Evolutionary conservation across 2,888 invertebrate genomes (phyloP), one percentile per base, ranked within the genome.

Genomic region (Polyommatus icarus): DNA sequence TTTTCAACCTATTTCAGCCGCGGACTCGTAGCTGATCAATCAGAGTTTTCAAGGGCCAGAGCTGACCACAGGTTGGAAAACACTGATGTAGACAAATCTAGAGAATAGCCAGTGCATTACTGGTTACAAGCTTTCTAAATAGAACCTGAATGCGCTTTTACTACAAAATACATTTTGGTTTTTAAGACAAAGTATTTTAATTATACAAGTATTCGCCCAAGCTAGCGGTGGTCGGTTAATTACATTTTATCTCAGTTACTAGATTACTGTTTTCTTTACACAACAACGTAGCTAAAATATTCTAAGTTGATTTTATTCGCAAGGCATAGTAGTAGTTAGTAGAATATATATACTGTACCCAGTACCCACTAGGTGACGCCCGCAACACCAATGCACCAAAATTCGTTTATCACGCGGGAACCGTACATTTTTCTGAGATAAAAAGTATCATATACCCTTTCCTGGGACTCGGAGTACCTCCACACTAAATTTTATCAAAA

Each of bases 171-270:
- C 72, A 4, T 40, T 71, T 71, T 71, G 71, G 72, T 72, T 72
- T 67, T 72, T 72, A 72, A 72, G 40, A 72, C 72, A 40, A 72
- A 72, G 72, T 72, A 72, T 72, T 72, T 72, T 72, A 72, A 72
- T 72, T 72, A 72, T 40, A 40, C 40, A 72, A 72, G 36, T 72
- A 36, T 72, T 40, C 40, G 40, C 40, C 72, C 72, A 40, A 72
- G 29, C 29, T 67, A 67, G 67, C 67, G 29, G 29, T 67, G 67
- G 29, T 12, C 6, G 29, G 29, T 67, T 67, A 67, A 67, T 67
- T 67, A 67, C 67, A 67, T 67, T 67, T 32, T 67, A 67, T 67
- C 67, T 67, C 54, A 54, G 54, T 54, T 67, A 32, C 29, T 32
- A 67, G 67, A 32, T 67, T 32, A 67, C 67, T 32, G 67, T 67